Base-by-base conservation (phyloP, 2,797 vertebrate species). In the Anguilla marmorata region DNA sequence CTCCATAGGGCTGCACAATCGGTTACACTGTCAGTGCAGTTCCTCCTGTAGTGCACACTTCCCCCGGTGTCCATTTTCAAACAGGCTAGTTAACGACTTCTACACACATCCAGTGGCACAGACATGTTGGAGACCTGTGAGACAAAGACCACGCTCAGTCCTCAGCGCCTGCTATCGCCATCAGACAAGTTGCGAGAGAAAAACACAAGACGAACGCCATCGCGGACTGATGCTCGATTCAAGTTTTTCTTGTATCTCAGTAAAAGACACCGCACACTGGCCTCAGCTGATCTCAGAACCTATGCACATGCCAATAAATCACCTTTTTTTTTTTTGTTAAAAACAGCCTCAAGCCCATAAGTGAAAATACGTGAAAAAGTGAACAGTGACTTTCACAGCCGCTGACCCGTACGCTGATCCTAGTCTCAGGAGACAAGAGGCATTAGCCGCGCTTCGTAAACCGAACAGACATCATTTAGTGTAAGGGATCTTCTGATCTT, bases 381-480 rank as follows among this genome's bases (percentile, higher is more conserved):
- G 16, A 82, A 45, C 41, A 45, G 16, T 6, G 37, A 58, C 74
- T 72, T 27, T 85, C 63, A 54, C 80, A 84, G 87, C 80, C 19
- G 14, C 56, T 86, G 76, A 83, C 84, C 86, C 86, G 45, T 56
- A 80, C 48, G 37, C 85, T 24, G 48, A 66, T 33, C 60, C 45
- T 37, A 87, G 72, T 82, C 86, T 30, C 86, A 83, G 84, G 41
- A 48, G 87, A 85, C 66, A 37, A 16, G 58, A 56, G 52, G 83
- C 58, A 93, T 93, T 91, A 92, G 92, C 90, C 91, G 92, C 92
- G 83, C 91, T 90, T 87, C 82, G 90, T 88, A 94, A 94, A 96
- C 94, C 94, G 96, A 93, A 93, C 89, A 89, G 92, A 95, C 93
- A 93, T 89, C 90, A 92, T 72, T 83, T 87, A 91, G 89, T 91